These are phyloP conservation scores for Macquaria australasica DNA, from an alignment of 2,113 vertebrate genomes.

Conservation along the genomic window DNA sequence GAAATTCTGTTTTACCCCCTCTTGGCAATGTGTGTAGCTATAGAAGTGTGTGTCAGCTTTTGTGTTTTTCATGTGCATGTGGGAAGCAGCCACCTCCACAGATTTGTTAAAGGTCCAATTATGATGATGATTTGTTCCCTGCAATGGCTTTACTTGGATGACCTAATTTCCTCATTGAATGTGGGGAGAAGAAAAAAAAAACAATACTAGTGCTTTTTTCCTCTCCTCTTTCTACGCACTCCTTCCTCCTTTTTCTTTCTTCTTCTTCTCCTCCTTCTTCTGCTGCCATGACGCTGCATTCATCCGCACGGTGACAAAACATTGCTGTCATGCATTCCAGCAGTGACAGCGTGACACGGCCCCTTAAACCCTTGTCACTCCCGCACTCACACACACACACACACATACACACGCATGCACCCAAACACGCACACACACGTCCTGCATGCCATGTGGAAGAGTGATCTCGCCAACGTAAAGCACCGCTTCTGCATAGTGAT, in stretches of 20 bases:
- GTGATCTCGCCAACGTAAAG: conserved; percentile 25
- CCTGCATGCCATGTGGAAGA: conserved; percentile 42
- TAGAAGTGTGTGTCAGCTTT: conserved; percentile 44
- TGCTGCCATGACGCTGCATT: conserved; percentile 74
- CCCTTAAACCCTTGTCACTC: conserved; percentile 68
- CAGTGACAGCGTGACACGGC: conserved; percentile 71
- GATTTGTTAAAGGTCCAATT: conserved; percentile 82
- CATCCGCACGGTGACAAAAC: conserved; percentile 73
- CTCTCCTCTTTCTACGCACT: conserved; percentile 15
- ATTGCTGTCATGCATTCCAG: conserved; percentile 74
- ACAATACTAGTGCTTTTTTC: conserved; percentile 26
- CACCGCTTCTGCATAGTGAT: conserved; percentile 48
- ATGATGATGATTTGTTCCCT: conserved; percentile 81
- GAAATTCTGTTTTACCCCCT: conserved; percentile 62
- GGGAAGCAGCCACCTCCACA: conserved; percentile 66
- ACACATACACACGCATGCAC: conserved; percentile 1
- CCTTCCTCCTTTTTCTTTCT: neutral
- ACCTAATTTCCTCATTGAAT: conserved; percentile 82
- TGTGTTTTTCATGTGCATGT: conserved; percentile 39
- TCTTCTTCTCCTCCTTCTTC: conserved; percentile 32
- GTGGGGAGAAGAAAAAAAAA: conserved; percentile 48
- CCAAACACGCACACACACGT: conserved; percentile 29
- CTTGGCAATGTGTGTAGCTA: conserved; percentile 38
- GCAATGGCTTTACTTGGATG: conserved; percentile 78
- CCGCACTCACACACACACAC: conserved; percentile 25